Conservation (phyloP, 2,797 vertebrate species). For the Acanthurus lineatus region DNA sequence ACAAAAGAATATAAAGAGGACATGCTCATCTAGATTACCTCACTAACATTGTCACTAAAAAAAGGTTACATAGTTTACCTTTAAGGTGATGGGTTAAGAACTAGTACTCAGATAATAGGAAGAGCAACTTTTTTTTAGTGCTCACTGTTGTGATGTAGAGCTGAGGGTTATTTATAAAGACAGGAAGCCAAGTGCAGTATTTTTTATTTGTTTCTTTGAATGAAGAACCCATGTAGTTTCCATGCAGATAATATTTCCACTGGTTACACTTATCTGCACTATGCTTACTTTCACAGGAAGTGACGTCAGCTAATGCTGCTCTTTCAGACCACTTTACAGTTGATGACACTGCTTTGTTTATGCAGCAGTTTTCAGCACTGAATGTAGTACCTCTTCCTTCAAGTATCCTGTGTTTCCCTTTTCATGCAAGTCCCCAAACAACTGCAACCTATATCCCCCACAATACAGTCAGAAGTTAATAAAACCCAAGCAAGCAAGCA, state of each 20-base stretch:
- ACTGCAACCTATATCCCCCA: too few species aligned
- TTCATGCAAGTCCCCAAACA: too few species aligned
- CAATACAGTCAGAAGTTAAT: neutral
- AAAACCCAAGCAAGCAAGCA: too few species aligned
- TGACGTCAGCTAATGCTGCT: slow-evolving; percentile 21
- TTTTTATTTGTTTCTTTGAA: slow-evolving; percentile 39
- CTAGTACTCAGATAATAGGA: neutral
- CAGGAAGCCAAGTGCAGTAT: slow-evolving; percentile 21
- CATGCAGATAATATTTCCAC: slow-evolving; percentile 37
- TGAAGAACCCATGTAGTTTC: slow-evolving; percentile 31
- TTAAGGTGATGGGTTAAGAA: too few species aligned
- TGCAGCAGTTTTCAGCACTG: neutral
- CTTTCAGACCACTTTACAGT: neutral
- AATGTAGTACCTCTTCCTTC: neutral
- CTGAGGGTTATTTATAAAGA: slow-evolving; percentile 14
- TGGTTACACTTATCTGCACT: slow-evolving; percentile 16
- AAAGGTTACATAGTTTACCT: too few species aligned
- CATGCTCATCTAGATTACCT: too few species aligned
- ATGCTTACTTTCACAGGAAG: slow-evolving; percentile 52
- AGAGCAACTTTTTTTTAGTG: neutral
- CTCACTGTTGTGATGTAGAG: neutral
- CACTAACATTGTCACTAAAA: too few species aligned
- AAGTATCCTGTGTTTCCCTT: too few species aligned
- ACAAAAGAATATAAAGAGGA: too few species aligned
- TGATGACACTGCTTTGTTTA: neutral